These are phyloP conservation scores for Paramormyrops hopkinsi DNA, from an alignment of 2,797 vertebrate genomes.

Conservation along the genomic window DNA sequence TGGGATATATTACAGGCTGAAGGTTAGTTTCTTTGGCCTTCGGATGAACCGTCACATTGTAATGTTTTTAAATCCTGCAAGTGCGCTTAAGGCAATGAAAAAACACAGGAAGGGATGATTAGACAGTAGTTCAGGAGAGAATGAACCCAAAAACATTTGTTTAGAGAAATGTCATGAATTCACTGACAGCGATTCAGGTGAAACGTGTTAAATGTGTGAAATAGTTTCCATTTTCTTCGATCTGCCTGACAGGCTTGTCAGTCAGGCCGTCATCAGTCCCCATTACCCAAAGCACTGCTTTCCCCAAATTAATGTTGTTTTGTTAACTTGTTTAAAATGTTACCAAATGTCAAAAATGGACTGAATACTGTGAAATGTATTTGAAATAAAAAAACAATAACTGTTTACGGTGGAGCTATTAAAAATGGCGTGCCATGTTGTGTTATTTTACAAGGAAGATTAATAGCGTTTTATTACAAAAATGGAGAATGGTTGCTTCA, in stretches of 20 bases:
- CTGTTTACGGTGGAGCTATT: neutral
- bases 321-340: neutral
- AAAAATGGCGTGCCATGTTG: neutral
- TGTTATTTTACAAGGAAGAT: neutral
- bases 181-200: neutral
- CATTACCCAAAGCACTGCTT: neutral
- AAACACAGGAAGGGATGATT: neutral
- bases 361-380: constrained; percentile 12
- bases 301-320: neutral
- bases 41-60: neutral
- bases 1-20: neutral
- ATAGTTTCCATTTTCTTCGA: neutral
- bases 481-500: neutral
- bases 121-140: neutral
- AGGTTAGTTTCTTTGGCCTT: neutral
- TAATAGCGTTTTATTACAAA: neutral
- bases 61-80: neutral
- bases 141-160: neutral
- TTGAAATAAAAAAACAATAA: neutral
- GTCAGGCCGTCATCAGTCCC: neutral
- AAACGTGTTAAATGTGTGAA: neutral
- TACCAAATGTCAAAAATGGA: neutral
- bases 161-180: constrained; percentile 3
- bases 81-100: neutral
- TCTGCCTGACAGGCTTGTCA: neutral